Evolutionary conservation across 2,888 invertebrate species (phyloP), one percentile per base, ranked within the genome.

Genomic region (Brachypalpus laphriformis): DNA sequence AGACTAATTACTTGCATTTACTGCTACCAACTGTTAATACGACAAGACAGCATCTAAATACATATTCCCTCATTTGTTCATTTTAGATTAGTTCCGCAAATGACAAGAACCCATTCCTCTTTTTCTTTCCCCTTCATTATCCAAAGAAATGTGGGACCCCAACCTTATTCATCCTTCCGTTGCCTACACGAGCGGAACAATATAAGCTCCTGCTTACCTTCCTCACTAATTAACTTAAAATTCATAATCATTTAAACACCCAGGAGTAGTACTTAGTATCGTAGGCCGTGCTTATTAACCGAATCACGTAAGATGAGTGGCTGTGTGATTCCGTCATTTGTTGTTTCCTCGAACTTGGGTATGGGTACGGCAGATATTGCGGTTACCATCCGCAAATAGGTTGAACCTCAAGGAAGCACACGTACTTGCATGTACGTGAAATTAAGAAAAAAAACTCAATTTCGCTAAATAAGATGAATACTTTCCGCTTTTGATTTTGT

Each of bases 301-400:
- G 71, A 72, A 85, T 75, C 85, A 85, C 85, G 85, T 85, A 85
- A 85, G 71, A 85, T 85, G 85, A 85, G 85, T 85, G 85, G 85
- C 81, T 59, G 51, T 59, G 16, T 47, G 81, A 85, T 76, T 85
- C 65, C 71, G 54, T 85, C 71, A 76, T 71, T 45, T 66, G 51
- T 70, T 65, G 70, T 81, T 85, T 81, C 85, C 66, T 54, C 81
- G 81, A 85, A 85, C 54, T 81, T 25, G 25, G 25, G 25, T 25
- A 4, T 25, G 75, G 85, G 85, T 54, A 61, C 40, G 81, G 75
- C 34, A 9, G 9, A 16, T 31, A 22, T 51, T 83, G 83, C 57
- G 80, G 83, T 83, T 80, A 65, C 57, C 68, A 61, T 61, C 59
- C 51, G 51, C 82, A 45, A 82, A 82, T 82, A 51, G 82, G 82